Percentiles rank a stretch among this genome's conserved stretches.
These are phyloP conservation scores for Bombyx mandarina DNA, from an alignment of 1,140 invertebrate species.

Conservation along the genomic window DNA sequence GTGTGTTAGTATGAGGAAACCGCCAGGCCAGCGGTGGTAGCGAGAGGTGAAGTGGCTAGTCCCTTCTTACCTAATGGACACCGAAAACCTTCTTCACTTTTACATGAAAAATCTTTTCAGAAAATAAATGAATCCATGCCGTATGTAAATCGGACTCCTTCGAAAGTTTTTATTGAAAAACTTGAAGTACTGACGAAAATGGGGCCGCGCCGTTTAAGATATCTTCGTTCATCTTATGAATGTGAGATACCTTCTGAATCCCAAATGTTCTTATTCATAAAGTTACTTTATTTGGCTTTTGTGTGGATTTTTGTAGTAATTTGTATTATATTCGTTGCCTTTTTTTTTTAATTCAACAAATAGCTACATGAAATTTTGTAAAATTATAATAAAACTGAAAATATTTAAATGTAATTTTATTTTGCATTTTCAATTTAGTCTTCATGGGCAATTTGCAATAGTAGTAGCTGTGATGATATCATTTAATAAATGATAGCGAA, in stretches of 20 bases:
- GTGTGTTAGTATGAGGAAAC: conserved; percentile 18
- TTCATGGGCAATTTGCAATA: too few relatives aligned
- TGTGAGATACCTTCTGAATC: conserved; percentile 33
- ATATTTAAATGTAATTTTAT: too few relatives aligned
- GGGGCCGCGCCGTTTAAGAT: conserved; percentile 43
- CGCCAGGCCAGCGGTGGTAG: conserved; percentile 8
- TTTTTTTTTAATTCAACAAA: too few relatives aligned
- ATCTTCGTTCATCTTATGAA: conserved; percentile 42
- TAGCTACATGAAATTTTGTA: too few relatives aligned
- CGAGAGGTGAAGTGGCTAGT: conserved; percentile 26
- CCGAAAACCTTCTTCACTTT: conserved; percentile 46
- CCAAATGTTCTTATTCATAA: conserved; percentile 26
- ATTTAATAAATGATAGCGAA: too few relatives aligned
- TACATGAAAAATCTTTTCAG: conserved; percentile 49
- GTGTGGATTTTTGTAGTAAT: conserved; percentile 3
- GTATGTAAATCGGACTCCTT: conserved; percentile 63
- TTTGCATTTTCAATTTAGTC: too few relatives aligned
- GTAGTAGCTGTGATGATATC: too few relatives aligned
- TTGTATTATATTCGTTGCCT: too few relatives aligned
- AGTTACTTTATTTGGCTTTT: conserved; percentile 11
- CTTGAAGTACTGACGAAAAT: conserved; percentile 64
- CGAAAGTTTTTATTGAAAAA: conserved; percentile 70
- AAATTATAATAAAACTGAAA: too few relatives aligned
- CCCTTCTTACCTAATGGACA: conserved; percentile 51
- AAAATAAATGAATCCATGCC: conserved; percentile 63